A percentile compares a stretch with the other conserved stretches of the same genome.
Conservation (phyloP, 1,140 invertebrate species). For the Adelges cooleyi region DNA sequence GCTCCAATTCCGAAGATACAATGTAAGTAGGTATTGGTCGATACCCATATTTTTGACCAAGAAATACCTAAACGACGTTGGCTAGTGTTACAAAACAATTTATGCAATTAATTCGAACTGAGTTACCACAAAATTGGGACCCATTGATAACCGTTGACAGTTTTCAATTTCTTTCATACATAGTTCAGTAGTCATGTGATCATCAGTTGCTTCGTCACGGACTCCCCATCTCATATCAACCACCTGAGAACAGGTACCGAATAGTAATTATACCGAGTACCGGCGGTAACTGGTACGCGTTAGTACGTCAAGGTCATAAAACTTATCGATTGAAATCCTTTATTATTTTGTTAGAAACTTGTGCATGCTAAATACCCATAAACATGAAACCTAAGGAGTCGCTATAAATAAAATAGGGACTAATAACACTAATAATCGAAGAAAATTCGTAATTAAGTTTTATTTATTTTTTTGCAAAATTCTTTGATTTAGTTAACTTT, state of each 20-base stretch:
- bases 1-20: conserved; percentile 75
- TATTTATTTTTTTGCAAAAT: too few species aligned
- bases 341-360: neutral
- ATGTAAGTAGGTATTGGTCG: conserved; percentile 93
- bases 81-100: too few species aligned
- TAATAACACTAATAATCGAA: neutral
- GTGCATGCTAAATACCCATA: conserved; percentile 2
- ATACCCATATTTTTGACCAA: conserved; percentile 97
- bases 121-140: conserved; percentile 89
- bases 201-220: conserved; percentile 91
- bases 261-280: neutral
- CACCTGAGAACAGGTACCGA: conserved; percentile 49
- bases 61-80: conserved; percentile 75
- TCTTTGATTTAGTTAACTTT: too few species aligned
- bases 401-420: neutral
- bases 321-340: neutral
- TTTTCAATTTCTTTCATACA: conserved; percentile 98
- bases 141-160: conserved; percentile 93
- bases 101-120: too few species aligned
- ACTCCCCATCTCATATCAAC: conserved; percentile 99
- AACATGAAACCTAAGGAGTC: conserved; percentile 15
- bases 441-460: too few species aligned
- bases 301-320: neutral
- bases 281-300: neutral
- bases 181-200: conserved; percentile 96